Base-by-base conservation (phyloP, 53 echinoderm and acorn worm species). In the Mesocentrotus franciscanus region DNA sequence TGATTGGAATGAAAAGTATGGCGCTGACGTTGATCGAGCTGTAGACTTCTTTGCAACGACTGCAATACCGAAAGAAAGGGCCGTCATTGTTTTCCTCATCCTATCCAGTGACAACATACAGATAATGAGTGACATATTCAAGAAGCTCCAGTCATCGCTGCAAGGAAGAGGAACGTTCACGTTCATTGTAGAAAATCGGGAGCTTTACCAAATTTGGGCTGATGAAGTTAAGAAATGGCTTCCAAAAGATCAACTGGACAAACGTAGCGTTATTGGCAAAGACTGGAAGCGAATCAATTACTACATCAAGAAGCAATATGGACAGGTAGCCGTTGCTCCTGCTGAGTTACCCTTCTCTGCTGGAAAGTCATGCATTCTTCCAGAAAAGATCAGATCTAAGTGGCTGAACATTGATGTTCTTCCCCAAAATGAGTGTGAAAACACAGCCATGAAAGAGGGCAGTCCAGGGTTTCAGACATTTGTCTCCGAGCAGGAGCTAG, bases 51-150 rank as follows among this genome's bases (percentile, higher is more conserved):
- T 96, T 87, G 84, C 92, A 49, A 91, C 94, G 42, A 61, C 61
- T 32, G 96, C 95, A 9, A 95, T 97, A 85, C 96, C 97, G 13
- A 56, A 89, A 27, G 79, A 94, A 6, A 92, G 97, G 30, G 95
- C 92, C 42, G 95, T 96, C 1, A 83, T 96, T 10, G 27, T 97
- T 55, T 96, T 97, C 74, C 60, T 96, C 0, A 15, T 97, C 7
- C 90, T 96, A 0, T 97, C 97, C 6, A 95, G 95, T 55, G 96
- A 92, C 30, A 84, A 97, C 14, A 90, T 97, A 24, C 94, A 90
- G 15, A 96, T 96, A 42, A 39, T 97, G 55, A 94, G 95, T 59
- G 96, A 97, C 34, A 94, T 92, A 13, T 97, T 97, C 79, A 84
- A 95, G 27, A 96, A 96, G 85, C 85, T 96, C 18, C 90, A 85